Conservation (phyloP, 2,888 invertebrate genomes). For the Parnassius smintheus region DNA sequence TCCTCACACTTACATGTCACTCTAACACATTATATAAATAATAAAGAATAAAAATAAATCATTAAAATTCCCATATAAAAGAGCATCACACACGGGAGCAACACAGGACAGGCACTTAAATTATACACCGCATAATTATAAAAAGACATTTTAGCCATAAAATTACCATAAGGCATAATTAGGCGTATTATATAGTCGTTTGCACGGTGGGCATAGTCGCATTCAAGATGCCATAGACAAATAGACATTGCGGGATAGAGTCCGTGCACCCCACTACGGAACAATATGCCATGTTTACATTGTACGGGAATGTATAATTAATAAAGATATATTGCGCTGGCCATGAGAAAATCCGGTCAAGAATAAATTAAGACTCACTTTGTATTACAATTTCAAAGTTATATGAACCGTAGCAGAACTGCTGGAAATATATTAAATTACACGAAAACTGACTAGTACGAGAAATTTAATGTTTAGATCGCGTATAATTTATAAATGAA, state of each 20-base stretch:
- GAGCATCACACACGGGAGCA: conserved; percentile 40
- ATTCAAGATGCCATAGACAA: conserved; percentile 57
- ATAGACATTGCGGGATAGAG: conserved; percentile 38
- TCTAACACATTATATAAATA: conserved; percentile 42
- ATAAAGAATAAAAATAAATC: conserved; percentile 32
- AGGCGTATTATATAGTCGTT: conserved; percentile 71
- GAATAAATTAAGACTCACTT: conserved; percentile 49
- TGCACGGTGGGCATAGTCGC: conserved; percentile 62
- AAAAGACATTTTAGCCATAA: conserved; percentile 58
- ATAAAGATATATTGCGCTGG: conserved; percentile 66
- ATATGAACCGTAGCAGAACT: neutral
- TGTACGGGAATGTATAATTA: conserved; percentile 76
- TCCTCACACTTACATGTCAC: conserved; percentile 43
- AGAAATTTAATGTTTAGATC: too few species aligned
- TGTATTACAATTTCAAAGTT: neutral
- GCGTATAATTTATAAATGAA: too few species aligned
- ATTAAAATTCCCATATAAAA: conserved; percentile 67
- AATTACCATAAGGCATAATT: conserved; percentile 77
- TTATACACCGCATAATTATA: conserved; percentile 61
- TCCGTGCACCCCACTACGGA: conserved; percentile 28
- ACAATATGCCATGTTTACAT: conserved; percentile 75
- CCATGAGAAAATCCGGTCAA: conserved; percentile 69
- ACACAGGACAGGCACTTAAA: conserved; percentile 44
- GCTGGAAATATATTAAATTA: too few species aligned
- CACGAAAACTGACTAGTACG: too few species aligned